These are phyloP conservation scores for Physella acuta DNA, from an alignment of 1,140 invertebrate genomes.

Conservation along the genomic window DNA sequence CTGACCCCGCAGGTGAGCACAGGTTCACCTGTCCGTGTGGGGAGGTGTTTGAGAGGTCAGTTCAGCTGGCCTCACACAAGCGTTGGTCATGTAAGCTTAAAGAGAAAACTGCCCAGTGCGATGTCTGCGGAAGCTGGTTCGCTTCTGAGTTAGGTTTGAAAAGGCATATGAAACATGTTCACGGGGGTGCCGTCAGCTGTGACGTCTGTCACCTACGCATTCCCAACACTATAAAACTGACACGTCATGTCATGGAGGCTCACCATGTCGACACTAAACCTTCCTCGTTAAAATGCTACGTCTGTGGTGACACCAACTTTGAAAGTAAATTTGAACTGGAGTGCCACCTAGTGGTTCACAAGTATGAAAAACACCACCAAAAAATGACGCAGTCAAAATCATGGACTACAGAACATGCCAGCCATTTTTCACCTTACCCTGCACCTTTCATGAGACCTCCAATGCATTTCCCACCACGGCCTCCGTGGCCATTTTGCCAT, in stretches of 20 bases:
- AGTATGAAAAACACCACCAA: conserved; percentile 16
- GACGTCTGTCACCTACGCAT: conserved; percentile 5
- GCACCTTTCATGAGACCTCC: conserved; percentile 1
- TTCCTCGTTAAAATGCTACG: conserved; percentile 6
- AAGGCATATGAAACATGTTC: conserved; percentile 23
- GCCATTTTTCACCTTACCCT: conserved; percentile 3
- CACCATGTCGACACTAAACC: conserved; percentile 15
- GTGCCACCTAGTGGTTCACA: conserved; percentile 18
- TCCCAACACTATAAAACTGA: conserved; percentile 19
- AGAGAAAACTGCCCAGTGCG: conserved; percentile 21
- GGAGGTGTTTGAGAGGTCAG: conserved; percentile 20
- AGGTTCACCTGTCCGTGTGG: conserved; percentile 1
- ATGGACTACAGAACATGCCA: not conserved
- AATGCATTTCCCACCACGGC: not conserved
- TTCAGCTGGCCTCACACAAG: conserved; percentile 15
- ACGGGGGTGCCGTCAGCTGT: conserved; percentile 16
- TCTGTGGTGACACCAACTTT: conserved; percentile 11
- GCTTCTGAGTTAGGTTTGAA: conserved; percentile 13
- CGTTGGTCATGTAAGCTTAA: conserved; percentile 19
- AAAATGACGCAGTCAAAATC: not conserved
- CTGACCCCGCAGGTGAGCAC: not conserved
- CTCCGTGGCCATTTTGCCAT: not conserved
- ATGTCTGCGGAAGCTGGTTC: conserved; percentile 17
- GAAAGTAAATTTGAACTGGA: conserved; percentile 19
- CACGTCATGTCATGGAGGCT: conserved; percentile 17